Base-by-base conservation (phyloP, 2,888 invertebrate genomes). In the Pachymerium ferrugineum region DNA sequence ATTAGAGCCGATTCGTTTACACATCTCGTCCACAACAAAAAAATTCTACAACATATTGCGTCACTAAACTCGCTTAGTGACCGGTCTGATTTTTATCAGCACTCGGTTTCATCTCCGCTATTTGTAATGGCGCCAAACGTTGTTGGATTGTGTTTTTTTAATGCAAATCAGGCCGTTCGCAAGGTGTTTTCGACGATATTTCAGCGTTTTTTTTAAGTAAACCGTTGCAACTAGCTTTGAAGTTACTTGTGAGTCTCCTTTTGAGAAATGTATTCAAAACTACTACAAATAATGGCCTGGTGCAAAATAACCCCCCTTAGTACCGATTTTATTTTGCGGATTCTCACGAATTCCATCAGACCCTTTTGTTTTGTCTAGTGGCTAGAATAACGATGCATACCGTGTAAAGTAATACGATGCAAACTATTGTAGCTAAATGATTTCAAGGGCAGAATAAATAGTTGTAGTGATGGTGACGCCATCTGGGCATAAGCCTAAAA, bases 111-210 rank as follows among this genome's bases (percentile, higher is more conserved):
- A 22, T 47, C 22, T 22, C 10, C 8, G 19, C 47, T 22, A 47
- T 47, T 47, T 47, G 47, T 47, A 47, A 47, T 47, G 47, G 47
- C 47, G 47, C 47, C 47, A 47, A 47, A 47, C 47, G 47, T 47
- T 47, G 22, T 47, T 47, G 47, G 19, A 47, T 47, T 22, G 47
- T 16, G 47, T 19, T n/a, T 8, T 19, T 47, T 47, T 47, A 47
- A 47, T 47, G 47, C 47, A 16, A 47, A 47, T 22, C 47, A 47
- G 16, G 47, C 16, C 19, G 22, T 6, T 47, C 22, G 16, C 19
- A 22, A 16, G 1, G 22, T 22, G 47, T 47, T 0, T 47, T n/a
- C 0, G 47, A 47, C 16, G 47, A 47, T 47, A 3, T n/a, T 47
- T 47, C 47, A 4, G 47, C 19, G 22, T 4, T 5, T 47, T 47